Percentiles rank a stretch among this genome's conserved stretches.
Evolutionary conservation across 1,140 invertebrate genomes (phyloP).

Genomic region (Geopemphigus sp.): DNA sequence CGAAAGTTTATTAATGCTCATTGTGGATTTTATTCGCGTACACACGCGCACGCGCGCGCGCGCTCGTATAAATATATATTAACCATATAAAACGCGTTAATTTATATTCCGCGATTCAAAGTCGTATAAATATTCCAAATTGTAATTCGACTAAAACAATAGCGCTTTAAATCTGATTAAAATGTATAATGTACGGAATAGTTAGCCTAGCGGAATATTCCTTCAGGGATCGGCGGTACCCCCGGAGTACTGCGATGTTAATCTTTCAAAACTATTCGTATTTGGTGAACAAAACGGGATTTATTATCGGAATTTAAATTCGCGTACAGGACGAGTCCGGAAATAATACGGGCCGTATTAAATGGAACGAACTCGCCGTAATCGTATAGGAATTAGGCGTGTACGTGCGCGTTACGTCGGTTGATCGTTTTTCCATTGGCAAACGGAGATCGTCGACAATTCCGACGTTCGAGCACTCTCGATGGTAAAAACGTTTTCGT

Average conservation of each 20-base stretch:
- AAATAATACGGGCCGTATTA: neutral
- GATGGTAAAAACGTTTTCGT: neutral
- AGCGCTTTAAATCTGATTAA: constrained; percentile 28
- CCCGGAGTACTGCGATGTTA: neutral
- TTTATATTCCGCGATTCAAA: constrained; percentile 2
- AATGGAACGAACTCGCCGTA: neutral
- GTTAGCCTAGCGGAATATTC: neutral
- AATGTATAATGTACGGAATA: constrained; percentile 38
- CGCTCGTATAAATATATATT: neutral
- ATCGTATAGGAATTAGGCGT: neutral
- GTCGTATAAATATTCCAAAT: constrained; percentile 24
- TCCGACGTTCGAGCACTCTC: too few relatives aligned
- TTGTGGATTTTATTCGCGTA: neutral
- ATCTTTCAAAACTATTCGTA: constrained; percentile 25
- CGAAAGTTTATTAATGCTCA: neutral
- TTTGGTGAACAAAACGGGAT: constrained; percentile 6
- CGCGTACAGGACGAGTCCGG: neutral
- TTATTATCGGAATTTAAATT: neutral
- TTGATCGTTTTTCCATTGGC: too few relatives aligned
- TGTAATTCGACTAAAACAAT: constrained; percentile 22
- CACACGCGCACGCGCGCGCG: too few relatives aligned
- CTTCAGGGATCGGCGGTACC: neutral
- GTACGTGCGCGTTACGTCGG: too few relatives aligned
- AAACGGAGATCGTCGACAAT: too few relatives aligned
- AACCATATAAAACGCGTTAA: neutral